A percentile compares a stretch with the other conserved stretches of the same genome.
These are phyloP conservation scores for Sphaerophoria rueppellii DNA, from an alignment of 2,888 invertebrate species.

Conservation along the genomic window DNA sequence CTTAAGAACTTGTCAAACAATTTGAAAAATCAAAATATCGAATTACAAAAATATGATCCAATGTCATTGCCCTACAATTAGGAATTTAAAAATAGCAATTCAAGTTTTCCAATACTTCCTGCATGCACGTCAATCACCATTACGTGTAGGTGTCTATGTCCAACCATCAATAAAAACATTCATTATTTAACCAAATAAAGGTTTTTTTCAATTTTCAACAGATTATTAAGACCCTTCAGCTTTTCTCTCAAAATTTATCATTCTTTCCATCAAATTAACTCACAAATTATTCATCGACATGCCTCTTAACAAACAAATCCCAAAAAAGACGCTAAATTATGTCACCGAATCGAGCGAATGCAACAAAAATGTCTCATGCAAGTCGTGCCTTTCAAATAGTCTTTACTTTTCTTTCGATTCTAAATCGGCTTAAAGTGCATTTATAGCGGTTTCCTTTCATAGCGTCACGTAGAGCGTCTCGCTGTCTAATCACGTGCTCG, in stretches of 20 bases:
- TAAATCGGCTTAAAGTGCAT: slow-evolving; percentile 44
- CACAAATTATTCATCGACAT: slow-evolving; percentile 58
- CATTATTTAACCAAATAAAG: background rate
- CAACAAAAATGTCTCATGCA: slow-evolving; percentile 4
- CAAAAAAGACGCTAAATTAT: slow-evolving; percentile 36
- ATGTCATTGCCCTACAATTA: too few relatives aligned
- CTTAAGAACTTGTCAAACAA: too few relatives aligned
- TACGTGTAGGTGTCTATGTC: background rate
- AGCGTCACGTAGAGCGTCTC: slow-evolving; percentile 56
- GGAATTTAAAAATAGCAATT: too few relatives aligned
- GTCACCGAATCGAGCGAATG: slow-evolving; percentile 22
- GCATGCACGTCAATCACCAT: too few relatives aligned
- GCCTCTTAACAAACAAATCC: slow-evolving; percentile 34
- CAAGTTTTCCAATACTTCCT: too few relatives aligned
- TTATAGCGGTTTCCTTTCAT: slow-evolving; percentile 28
- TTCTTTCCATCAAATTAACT: slow-evolving; percentile 35
- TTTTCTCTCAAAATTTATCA: slow-evolving; percentile 22
- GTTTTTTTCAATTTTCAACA: slow-evolving; percentile 3
- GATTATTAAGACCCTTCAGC: slow-evolving; percentile 23
- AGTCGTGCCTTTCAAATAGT: slow-evolving; percentile 1
- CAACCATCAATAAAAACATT: slow-evolving; percentile 1
- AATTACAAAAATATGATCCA: too few relatives aligned
- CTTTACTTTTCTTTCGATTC: slow-evolving; percentile 23
- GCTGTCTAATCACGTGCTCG: slow-evolving; percentile 55
- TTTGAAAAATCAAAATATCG: too few relatives aligned